Evolutionary conservation across 2,888 invertebrate species (phyloP).

Genomic region (Eristalis pertinax): DNA sequence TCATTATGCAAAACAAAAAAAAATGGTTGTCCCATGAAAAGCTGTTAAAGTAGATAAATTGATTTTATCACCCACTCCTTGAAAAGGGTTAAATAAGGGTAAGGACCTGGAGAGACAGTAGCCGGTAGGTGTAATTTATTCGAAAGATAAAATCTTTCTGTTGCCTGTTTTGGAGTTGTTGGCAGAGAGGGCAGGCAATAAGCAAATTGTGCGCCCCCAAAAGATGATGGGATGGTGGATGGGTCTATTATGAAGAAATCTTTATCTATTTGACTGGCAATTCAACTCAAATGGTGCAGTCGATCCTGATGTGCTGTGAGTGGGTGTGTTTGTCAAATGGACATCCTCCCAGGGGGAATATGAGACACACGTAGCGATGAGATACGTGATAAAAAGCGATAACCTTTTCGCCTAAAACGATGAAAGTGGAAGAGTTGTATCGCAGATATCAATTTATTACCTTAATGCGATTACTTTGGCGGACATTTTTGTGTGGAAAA

Average conservation of each 20-base stretch:
- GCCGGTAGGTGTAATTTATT: background rate
- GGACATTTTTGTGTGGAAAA: background rate
- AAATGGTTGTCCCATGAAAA: background rate
- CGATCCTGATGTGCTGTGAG: background rate
- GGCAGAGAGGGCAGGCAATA: background rate
- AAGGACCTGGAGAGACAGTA: background rate
- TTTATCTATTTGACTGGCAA: background rate
- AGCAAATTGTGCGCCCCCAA: background rate
- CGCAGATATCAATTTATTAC: background rate
- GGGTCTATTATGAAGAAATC: background rate
- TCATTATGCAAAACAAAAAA: background rate
- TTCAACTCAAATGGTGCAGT: background rate
- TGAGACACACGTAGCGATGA: background rate
- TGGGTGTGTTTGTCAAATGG: no score
- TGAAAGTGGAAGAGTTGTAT: background rate
- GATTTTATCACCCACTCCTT: conserved; percentile 16
- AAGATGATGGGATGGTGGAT: background rate
- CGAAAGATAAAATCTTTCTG: conserved; percentile 3
- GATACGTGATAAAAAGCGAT: background rate
- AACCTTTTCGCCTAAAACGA: background rate
- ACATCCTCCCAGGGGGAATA: no score
- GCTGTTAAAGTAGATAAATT: conserved; percentile 13
- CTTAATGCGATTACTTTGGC: background rate
- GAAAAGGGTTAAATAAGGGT: conserved; percentile 16
- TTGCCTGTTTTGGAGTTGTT: background rate